phyloP scores from a whole-genome alignment of 2,888 invertebrate genomes.

The Cheilosia vernalis region DNA sequence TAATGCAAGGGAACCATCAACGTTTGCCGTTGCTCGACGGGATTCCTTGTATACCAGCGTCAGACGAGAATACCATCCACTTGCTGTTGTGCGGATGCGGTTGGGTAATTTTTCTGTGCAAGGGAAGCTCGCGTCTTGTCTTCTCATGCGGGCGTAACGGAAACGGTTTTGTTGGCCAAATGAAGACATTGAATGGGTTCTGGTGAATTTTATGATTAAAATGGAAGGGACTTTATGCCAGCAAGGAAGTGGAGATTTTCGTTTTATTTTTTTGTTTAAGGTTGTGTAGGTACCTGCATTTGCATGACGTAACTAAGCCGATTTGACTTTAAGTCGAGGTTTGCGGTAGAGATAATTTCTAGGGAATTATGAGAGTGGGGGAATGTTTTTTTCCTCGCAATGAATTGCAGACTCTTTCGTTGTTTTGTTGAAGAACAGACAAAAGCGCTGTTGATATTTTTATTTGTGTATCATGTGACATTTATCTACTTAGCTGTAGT shows the following conservation, averaged over 20 bases:
- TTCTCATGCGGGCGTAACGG: constrained; percentile 71
- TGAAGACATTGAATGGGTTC: constrained; percentile 61
- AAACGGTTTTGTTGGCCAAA: constrained; percentile 52
- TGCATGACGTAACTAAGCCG: constrained; percentile 15
- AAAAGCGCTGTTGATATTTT: no score
- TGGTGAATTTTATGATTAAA: constrained; percentile 44
- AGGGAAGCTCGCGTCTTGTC: constrained; percentile 58
- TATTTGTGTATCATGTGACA: no score
- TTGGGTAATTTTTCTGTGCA: constrained; percentile 59
- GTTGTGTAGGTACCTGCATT: constrained; percentile 7
- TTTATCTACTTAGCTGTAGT: no score
- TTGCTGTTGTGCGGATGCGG: constrained; percentile 52
- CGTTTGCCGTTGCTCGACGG: constrained; percentile 35
- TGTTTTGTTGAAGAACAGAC: no score
- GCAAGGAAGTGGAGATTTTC: constrained; percentile 35
- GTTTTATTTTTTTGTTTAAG: not conserved
- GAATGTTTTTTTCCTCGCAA: no score
- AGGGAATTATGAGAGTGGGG: no score
- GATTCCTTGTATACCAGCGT: constrained; percentile 46
- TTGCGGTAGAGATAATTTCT: not conserved
- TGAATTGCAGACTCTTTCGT: no score
- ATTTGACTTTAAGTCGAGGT: constrained; percentile 18
- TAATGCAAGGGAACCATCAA: constrained; percentile 32
- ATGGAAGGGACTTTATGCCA: constrained; percentile 27
- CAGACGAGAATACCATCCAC: constrained; percentile 9